Evolutionary conservation across 2,888 invertebrate genomes (phyloP).

Genomic region (Caenorhabditis panamensis): DNA sequence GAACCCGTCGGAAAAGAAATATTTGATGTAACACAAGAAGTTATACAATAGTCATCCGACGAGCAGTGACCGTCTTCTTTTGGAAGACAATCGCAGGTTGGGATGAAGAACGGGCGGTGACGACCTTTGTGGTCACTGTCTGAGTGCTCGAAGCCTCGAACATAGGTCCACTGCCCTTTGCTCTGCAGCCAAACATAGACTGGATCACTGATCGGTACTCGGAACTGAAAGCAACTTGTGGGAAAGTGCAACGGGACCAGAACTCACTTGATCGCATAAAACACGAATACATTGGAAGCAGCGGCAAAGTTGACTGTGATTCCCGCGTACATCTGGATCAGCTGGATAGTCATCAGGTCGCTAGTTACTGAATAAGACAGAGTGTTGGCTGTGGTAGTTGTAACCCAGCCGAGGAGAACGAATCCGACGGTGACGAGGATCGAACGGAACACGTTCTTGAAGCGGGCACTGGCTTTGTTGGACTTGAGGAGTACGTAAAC

Average conservation of each 20-base stretch:
- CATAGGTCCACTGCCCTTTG: conserved; percentile 8
- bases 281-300: conserved; percentile 62
- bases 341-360: conserved; percentile 18
- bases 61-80: conserved; percentile 15
- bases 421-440: conserved; percentile 60
- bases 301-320: conserved; percentile 62
- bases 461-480: conserved; percentile 57
- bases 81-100: conserved; percentile 16
- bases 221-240: conserved; percentile 28
- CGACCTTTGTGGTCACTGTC: conserved; percentile 38
- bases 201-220: conserved; percentile 52
- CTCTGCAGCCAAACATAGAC: conserved; percentile 39
- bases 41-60: conserved; percentile 37
- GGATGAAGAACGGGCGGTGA: conserved; percentile 27
- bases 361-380: conserved; percentile 34
- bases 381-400: conserved; percentile 57
- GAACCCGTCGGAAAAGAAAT: neutral
- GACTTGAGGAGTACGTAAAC: conserved; percentile 54
- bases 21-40: too few species aligned
- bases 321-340: conserved; percentile 66
- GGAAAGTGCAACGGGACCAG: neutral
- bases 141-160: conserved; percentile 54
- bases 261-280: conserved; percentile 62
- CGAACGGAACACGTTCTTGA: conserved; percentile 63
- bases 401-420: conserved; percentile 62